Evolutionary conservation across 2,113 vertebrate genomes (phyloP).

Genomic region (Nothobranchius furzeri): DNA sequence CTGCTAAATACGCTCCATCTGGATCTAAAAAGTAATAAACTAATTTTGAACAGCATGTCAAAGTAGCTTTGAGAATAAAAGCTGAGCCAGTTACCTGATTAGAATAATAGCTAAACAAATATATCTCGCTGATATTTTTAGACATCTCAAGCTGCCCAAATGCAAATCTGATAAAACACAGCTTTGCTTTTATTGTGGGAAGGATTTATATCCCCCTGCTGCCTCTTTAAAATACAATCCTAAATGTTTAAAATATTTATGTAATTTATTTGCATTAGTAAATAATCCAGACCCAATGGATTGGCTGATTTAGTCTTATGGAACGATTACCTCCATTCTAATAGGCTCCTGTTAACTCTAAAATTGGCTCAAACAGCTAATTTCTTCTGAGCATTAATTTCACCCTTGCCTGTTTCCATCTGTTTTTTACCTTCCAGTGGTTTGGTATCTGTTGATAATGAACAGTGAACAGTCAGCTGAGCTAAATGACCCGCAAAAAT

Average conservation of each 20-base stretch:
- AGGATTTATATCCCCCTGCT: not conserved
- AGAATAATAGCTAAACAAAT: not conserved
- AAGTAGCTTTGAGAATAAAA: no score
- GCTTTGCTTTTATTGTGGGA: not conserved
- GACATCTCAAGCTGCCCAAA: not conserved
- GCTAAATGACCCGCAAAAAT: conserved; percentile 39
- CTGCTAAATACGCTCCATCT: not conserved
- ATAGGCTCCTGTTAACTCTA: conserved; percentile 3
- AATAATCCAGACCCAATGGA: conserved; percentile 9
- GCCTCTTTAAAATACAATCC: not conserved
- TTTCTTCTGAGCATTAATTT: conserved; percentile 17
- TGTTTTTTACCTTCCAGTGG: not conserved
- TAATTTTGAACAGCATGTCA: not conserved
- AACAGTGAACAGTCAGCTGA: conserved; percentile 28
- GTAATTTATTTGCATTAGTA: not conserved
- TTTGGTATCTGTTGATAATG: conserved; percentile 47
- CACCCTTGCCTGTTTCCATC: not conserved
- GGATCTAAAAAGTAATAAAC: not conserved
- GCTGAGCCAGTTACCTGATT: no score
- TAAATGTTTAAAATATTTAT: conserved; percentile 11
- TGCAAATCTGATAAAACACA: not conserved
- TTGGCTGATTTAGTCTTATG: conserved; percentile 1
- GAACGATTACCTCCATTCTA: not conserved
- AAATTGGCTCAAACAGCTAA: not conserved
- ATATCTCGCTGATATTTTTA: not conserved